Conservation (phyloP, 2,888 invertebrate species). For the Mellilla xanthometata region DNA sequence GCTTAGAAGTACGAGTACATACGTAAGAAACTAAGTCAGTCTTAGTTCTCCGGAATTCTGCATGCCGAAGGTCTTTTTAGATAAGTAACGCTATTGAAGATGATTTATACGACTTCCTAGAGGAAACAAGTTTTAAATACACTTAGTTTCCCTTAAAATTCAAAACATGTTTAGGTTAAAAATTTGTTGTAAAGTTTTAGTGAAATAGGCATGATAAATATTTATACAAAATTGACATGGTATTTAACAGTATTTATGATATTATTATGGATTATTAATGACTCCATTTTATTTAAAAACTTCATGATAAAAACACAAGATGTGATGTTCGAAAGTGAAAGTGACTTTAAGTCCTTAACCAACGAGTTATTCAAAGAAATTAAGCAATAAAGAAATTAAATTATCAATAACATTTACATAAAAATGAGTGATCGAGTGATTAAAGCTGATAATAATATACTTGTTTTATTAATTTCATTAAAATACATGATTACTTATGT, state of each 20-base stretch:
- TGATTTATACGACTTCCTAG: slow-evolving; percentile 69
- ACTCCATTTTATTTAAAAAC: neutral
- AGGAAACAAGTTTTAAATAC: slow-evolving; percentile 39
- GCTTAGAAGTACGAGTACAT: slow-evolving; percentile 1
- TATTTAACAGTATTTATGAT: no score
- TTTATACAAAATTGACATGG: no score
- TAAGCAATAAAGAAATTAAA: slow-evolving; percentile 30
- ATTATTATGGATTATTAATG: no score
- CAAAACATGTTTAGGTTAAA: no score
- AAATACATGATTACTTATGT: no score
- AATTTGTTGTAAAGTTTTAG: no score
- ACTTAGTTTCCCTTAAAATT: neutral
- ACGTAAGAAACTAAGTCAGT: slow-evolving; percentile 5
- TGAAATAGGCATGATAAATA: no score
- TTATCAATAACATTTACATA: slow-evolving; percentile 24
- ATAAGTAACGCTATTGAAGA: slow-evolving; percentile 55
- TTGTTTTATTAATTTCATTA: slow-evolving; percentile 14
- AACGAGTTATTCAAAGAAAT: slow-evolving; percentile 28
- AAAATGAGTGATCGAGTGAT: slow-evolving; percentile 28
- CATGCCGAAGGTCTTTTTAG: slow-evolving; percentile 48
- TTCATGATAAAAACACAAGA: neutral
- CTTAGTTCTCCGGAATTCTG: slow-evolving; percentile 62
- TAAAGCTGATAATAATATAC: slow-evolving; percentile 8
- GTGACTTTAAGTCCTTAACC: slow-evolving; percentile 18
- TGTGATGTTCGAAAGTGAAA: slow-evolving; percentile 18